Conservation (phyloP, 2,797 vertebrate species). For the Cheracebus regulus region DNA sequence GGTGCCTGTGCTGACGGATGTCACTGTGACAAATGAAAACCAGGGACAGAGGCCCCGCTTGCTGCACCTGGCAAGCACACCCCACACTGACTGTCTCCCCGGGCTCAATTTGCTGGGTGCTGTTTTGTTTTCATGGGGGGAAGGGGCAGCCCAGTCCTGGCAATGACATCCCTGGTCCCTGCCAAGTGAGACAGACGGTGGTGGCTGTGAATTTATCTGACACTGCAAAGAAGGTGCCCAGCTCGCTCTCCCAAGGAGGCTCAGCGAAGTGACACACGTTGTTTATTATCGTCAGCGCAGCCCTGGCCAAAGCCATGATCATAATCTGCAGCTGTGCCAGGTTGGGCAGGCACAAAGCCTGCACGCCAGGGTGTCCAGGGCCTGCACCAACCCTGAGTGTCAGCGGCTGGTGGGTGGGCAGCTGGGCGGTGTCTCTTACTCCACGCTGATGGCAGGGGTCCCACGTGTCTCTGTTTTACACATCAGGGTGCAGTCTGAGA, state of each 20-base stretch:
- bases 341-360: fast-evolving
- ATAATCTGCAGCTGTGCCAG: fast-evolving
- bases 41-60: not conserved
- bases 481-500: fast-evolving
- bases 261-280: fast-evolving
- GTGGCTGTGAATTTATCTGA: not conserved
- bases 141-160: too few relatives aligned
- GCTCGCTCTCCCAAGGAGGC: not conserved
- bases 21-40: not conserved
- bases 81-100: not conserved
- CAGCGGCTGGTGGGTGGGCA: fast-evolving
- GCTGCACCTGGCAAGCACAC: fast-evolving
- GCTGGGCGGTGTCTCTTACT: not conserved
- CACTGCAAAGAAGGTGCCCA: not conserved
- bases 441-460: too few relatives aligned
- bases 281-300: fast-evolving
- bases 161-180: not conserved
- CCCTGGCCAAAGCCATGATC: fast-evolving
- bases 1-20: fast-evolving
- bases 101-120: fast-evolving
- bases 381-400: fast-evolving
- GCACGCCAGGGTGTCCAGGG: fast-evolving
- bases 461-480: not conserved
- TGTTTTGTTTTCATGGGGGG: fast-evolving
- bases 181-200: not conserved